phyloP scores from a whole-genome alignment of 2,888 invertebrate genomes.

The Notodonta dromedarius region DNA sequence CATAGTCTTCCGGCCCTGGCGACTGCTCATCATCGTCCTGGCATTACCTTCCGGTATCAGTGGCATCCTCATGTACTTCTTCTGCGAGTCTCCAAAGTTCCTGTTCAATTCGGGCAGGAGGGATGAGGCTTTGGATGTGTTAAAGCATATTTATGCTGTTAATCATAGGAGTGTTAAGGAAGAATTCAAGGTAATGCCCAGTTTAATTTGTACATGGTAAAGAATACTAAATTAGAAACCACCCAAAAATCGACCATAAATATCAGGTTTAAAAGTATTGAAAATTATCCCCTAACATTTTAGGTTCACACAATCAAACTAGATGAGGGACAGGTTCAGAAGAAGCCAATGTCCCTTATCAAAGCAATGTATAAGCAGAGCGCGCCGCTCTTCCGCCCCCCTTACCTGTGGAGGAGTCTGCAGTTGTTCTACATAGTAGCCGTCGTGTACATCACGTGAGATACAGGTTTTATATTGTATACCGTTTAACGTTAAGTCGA shows the following conservation, averaged over 20 bases:
- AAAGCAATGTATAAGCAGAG: constrained; percentile 68
- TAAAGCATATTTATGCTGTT: constrained; percentile 64
- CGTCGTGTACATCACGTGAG: constrained; percentile 79
- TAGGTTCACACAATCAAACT: constrained; percentile 59
- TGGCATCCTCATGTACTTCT: constrained; percentile 81
- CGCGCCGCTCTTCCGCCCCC: constrained; percentile 68
- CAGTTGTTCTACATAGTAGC: constrained; percentile 73
- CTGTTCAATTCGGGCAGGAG: constrained; percentile 85
- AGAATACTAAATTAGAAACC: too few relatives aligned
- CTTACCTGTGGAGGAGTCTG: constrained; percentile 61
- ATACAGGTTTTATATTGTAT: constrained; percentile 48
- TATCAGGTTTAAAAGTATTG: too few relatives aligned
- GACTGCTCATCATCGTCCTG: constrained; percentile 85
- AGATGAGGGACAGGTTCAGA: constrained; percentile 43
- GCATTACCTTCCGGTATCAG: constrained; percentile 78
- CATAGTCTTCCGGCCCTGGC: constrained; percentile 88
- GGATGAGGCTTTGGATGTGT: constrained; percentile 83
- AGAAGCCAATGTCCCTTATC: constrained; percentile 53
- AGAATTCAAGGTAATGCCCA: constrained; percentile 55
- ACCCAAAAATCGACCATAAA: too few relatives aligned
- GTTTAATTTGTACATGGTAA: too few relatives aligned
- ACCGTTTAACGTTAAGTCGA: not conserved
- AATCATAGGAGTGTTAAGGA: constrained; percentile 57
- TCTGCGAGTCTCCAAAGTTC: constrained; percentile 93
- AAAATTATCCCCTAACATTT: constrained; percentile 20